Conservation (phyloP, 37 sponge, comb jelly and placozoan genomes). For the Cliona cf. orientalis region DNA sequence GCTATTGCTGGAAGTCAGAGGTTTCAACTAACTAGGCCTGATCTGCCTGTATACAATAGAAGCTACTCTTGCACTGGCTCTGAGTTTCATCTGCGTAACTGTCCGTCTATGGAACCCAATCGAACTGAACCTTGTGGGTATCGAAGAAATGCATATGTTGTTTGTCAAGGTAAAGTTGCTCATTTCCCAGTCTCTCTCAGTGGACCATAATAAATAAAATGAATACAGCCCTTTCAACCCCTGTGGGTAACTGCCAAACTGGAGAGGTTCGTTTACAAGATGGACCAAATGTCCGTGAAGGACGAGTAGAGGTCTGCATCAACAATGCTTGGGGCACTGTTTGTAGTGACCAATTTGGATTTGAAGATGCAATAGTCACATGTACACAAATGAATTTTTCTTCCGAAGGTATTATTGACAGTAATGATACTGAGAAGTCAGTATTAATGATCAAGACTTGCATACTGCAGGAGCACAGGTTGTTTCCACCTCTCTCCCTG, state of each 20-base stretch:
- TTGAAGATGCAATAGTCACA: conserved; percentile 5
- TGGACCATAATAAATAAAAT: neutral
- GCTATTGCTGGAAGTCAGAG: conserved; percentile 1
- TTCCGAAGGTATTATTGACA: conserved; percentile 9
- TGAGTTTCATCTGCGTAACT: conserved; percentile 6
- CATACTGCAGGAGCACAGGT: no score
- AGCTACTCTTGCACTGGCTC: conserved; percentile 6
- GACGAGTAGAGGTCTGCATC: conserved; percentile 33
- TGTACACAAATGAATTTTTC: conserved; percentile 25
- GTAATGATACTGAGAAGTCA: no score
- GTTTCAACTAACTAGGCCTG: neutral
- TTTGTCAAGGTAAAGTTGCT: conserved; percentile 25
- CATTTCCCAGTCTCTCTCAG: neutral
- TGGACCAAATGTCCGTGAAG: conserved; percentile 25
- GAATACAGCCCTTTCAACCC: neutral
- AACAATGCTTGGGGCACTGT: conserved; percentile 40
- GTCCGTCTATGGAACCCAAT: neutral
- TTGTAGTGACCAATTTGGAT: neutral
- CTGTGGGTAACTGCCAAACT: neutral
- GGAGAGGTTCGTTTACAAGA: conserved; percentile 15
- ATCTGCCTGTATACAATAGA: no score
- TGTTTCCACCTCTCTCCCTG: no score
- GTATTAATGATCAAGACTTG: no score
- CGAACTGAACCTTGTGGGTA: neutral
- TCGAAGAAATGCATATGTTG: conserved; percentile 17